Base-by-base conservation (phyloP, 2,888 invertebrate genomes). In the Latrodectus hesperus region DNA sequence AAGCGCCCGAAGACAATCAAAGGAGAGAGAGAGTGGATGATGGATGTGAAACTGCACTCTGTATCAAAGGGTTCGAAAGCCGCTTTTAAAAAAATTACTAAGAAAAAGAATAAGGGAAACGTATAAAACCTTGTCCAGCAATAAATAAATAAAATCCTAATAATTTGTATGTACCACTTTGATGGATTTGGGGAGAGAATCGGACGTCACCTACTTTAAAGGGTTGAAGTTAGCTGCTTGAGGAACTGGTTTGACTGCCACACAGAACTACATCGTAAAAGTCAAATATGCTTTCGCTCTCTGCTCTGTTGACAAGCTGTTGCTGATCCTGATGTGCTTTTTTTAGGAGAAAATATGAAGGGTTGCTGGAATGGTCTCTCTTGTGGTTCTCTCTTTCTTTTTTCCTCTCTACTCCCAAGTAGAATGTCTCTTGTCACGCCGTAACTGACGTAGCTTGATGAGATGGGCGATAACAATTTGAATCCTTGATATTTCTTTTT, bases 61-160 rank as follows among this genome's bases (percentile, higher is more conserved):
- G 60, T 60, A 60, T 60, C 60, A 80, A 80, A 67, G 76, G 80
- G 64, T 71, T 80, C 72, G 17, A 71, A 60, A 52, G 79, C 79
- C 65, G 80, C 72, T 64, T 49, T 60, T 80, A 80, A 80, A 64
- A 70, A 80, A 79, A 60, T 80, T 71, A 52, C 51, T 14, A 60
- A 79, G 70, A 9, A 55, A 79, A 60, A 60, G 51, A 71, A 17
- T 9, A 60, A 22, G 67, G 22, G n/a, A 81, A 26, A 53, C 52
- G 74, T 65, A 64, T 65, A 53, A 53, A 77, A 67, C 38, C 38
- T 38, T 38, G 38, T 38, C 38, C 38, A 38, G 38, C 38, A 38
- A 38, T 38, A 38, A 38, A 38, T 38, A 38, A 60, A 60, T 16
- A 16, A 60, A 16, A 60, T 60, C 60, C 12, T 16, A 60, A 60